Evolutionary conservation across 2,797 vertebrate genomes (phyloP).

Genomic region (Podarcis lilfordi): DNA sequence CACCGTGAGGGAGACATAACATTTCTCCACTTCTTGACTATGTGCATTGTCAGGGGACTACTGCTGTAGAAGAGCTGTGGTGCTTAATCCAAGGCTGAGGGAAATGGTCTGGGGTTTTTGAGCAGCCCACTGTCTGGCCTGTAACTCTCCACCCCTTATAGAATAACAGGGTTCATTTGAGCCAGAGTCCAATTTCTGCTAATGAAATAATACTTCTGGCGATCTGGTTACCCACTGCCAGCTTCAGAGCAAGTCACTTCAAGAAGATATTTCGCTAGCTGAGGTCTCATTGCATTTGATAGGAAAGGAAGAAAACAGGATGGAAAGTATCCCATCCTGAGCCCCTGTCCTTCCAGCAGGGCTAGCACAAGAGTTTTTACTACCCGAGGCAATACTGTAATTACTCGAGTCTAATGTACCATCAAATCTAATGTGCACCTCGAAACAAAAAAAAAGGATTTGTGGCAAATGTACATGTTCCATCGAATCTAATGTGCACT

Average conservation of each 20-base stretch:
- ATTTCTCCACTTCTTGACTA: no score
- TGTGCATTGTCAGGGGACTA: not conserved
- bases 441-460: no score
- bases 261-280: not conserved
- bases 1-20: not conserved
- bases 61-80: no score
- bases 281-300: not conserved
- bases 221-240: not conserved
- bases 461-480: no score
- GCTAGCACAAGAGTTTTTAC: no score
- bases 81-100: not conserved
- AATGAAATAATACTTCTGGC: not conserved
- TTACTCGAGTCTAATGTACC: no score
- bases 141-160: not conserved
- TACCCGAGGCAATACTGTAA: not conserved
- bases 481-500: no score
- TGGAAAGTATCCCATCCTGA: not conserved
- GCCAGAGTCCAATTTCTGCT: not conserved
- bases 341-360: no score
- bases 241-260: not conserved
- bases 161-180: not conserved
- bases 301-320: not conserved
- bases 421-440: no score
- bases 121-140: not conserved
- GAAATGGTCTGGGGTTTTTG: not conserved